Evolutionary conservation across 2,888 invertebrate species (phyloP).

Genomic region (Parnassius glacialis): DNA sequence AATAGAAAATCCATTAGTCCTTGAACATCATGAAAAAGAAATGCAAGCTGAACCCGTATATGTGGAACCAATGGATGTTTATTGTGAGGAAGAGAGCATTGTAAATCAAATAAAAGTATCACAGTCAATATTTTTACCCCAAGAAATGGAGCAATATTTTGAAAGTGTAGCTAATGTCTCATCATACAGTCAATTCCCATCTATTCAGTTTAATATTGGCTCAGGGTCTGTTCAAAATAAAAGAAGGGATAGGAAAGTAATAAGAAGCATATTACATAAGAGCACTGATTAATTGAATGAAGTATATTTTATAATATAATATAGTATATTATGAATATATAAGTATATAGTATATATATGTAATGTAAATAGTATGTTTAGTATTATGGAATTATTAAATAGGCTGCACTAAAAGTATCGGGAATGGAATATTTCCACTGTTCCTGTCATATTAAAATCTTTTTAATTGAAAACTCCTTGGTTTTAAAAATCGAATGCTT

Average conservation of each 20-base stretch:
- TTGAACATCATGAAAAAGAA: neutral
- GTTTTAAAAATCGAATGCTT: too few relatives aligned
- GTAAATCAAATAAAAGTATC: neutral
- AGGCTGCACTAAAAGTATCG: too few relatives aligned
- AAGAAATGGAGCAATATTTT: neutral
- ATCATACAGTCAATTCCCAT: neutral
- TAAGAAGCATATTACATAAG: neutral
- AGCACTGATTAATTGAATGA: neutral
- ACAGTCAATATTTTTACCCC: neutral
- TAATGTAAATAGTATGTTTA: too few relatives aligned
- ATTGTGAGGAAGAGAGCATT: neutral
- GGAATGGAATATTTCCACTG: too few relatives aligned
- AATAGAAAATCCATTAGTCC: neutral
- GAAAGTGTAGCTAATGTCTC: neutral
- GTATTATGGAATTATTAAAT: too few relatives aligned
- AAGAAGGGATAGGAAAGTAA: neutral
- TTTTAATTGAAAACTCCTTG: too few relatives aligned
- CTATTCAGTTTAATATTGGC: neutral
- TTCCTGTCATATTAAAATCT: too few relatives aligned
- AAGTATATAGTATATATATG: too few relatives aligned
- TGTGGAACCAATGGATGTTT: constrained; percentile 11
- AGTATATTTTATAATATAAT: too few relatives aligned
- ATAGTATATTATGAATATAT: too few relatives aligned
- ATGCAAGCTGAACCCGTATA: neutral
- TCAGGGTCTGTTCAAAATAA: neutral